Base-by-base conservation (phyloP, 2,888 invertebrate genomes). In the Phasia obesa region DNA sequence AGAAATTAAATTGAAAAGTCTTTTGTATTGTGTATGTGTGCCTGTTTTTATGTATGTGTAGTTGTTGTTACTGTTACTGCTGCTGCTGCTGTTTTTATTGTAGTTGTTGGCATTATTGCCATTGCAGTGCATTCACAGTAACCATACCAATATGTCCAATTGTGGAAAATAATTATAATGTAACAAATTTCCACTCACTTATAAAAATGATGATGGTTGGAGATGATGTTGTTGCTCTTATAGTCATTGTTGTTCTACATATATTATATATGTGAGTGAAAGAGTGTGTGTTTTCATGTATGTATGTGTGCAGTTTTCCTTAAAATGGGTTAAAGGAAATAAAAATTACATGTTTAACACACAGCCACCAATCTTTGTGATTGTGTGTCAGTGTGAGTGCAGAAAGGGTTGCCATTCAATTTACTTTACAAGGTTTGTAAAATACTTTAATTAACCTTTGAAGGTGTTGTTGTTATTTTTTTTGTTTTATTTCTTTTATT, bases 81-180 rank as follows among this genome's bases (percentile, higher is more conserved):
- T 31, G 65, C 53, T 38, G 13, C 6, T 49, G 23, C 51, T 55
- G 44, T n/a, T 75, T 53, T 74, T 49, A 27, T 53, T 81, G 15
- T 64, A 57, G 74, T 60, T 71, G 67, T 65, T 59, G 70, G 69
- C 51, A 57, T 78, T 75, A 85, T 81, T 78, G 84, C 80, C 73
- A 77, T 78, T 79, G 80, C 77, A 77, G 71, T 79, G 82, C 78
- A 78, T 83, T 83, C 75, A 75, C 65, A 79, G 83, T 83, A 87
- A 87, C 89, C 91, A 90, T 91, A 91, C 90, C 91, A 91, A 91
- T 91, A 90, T 91, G 91, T 91, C 91, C 90, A 91, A 91, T 91
- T 90, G 91, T 91, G 91, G 91, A 91, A 91, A 91, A 91, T 91
- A 91, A 91, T 91, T 91, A 91, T 90, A 91, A 90, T 90, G 90